A percentile compares a stretch with the other conserved stretches of the same genome.
phyloP scores from a whole-genome alignment of 92 coral and sea anemone species.

The Phenganax marumi region DNA sequence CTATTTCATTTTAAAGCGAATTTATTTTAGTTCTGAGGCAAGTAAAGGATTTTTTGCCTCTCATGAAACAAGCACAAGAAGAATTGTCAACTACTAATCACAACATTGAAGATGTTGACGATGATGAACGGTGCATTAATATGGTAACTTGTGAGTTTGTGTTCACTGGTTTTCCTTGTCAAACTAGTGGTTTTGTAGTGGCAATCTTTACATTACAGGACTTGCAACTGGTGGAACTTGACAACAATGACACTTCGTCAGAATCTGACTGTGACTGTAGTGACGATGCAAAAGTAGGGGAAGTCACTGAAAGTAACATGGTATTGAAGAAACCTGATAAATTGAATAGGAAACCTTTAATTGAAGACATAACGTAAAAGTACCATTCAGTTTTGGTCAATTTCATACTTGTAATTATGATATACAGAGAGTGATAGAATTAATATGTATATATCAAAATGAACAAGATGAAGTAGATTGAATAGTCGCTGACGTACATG shows the following conservation, averaged over 20 bases:
- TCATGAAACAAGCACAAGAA: conserved; percentile 35
- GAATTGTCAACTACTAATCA: background rate
- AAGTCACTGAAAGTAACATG: conserved; percentile 19
- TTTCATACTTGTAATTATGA: too few species aligned
- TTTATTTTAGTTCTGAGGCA: conserved; percentile 24
- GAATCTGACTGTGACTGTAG: conserved; percentile 8
- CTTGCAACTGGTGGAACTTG: conserved; percentile 26
- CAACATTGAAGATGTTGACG: conserved; percentile 36
- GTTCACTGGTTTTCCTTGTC: background rate
- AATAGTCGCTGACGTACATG: too few species aligned
- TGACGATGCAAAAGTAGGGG: background rate
- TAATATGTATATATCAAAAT: too few species aligned
- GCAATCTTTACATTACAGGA: background rate
- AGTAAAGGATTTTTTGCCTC: conserved; percentile 38
- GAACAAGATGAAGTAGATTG: too few species aligned
- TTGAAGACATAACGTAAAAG: conserved; percentile 22
- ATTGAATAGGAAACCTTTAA: conserved; percentile 16
- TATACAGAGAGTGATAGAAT: too few species aligned
- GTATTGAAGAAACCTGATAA: conserved; percentile 3
- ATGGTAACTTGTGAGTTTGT: conserved; percentile 18
- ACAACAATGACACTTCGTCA: conserved; percentile 9
- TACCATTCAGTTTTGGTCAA: too few species aligned
- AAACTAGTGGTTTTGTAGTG: background rate
- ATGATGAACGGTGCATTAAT: conserved; percentile 30
- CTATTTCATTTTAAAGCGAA: background rate